Base-by-base conservation (phyloP, 53 echinoderm and acorn worm species). In the Mesocentrotus franciscanus region DNA sequence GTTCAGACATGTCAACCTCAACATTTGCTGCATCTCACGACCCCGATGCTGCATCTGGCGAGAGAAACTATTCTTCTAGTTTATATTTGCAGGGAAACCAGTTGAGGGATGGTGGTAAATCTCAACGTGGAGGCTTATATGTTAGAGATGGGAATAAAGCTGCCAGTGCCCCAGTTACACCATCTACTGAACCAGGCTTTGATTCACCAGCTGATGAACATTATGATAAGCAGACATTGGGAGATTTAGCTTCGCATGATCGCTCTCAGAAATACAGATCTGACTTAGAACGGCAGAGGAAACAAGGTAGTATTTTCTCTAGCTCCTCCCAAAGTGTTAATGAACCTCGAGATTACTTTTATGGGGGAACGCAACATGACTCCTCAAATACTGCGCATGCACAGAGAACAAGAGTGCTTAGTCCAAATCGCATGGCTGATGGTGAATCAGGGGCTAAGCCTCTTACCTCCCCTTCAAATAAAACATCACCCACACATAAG, bases 351-450 rank as follows among this genome's bases (percentile, higher is more conserved):
- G 95, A 94, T 94, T 94, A 94, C 29, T 55, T 30, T 34, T 62
- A 83, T 94, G 94, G 81, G 61, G 66, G 85, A 68, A 39, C 11
- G 3, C 95, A 94, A 11, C 95, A 94, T 56, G 95, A 94, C 87
- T 32, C 93, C 30, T 56, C 93, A 13, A 72, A 75, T 76, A 56
- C 93, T n/a, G 76, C 81, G 32, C 93, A 93, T 61, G 59, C 93
- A 79, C 93, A 78, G 33, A 94, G 87, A 68, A 94, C 85, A 49
- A 94, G 95, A 94, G 95, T 94, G 71, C 95, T 94, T 94, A 94
- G 95, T 68, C 95, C 95, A 29, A 94, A 72, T 94, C 95, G 85
- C 34, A 68, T 85, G 85, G 68, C 87, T 56, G 95, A 94, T 39
- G 87, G 62, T 66, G 87, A 94, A 13, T 42, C 87, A 68, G 85